Evolutionary conservation across 2,888 invertebrate genomes (phyloP).

Genomic region (Polydrusus cervinus): DNA sequence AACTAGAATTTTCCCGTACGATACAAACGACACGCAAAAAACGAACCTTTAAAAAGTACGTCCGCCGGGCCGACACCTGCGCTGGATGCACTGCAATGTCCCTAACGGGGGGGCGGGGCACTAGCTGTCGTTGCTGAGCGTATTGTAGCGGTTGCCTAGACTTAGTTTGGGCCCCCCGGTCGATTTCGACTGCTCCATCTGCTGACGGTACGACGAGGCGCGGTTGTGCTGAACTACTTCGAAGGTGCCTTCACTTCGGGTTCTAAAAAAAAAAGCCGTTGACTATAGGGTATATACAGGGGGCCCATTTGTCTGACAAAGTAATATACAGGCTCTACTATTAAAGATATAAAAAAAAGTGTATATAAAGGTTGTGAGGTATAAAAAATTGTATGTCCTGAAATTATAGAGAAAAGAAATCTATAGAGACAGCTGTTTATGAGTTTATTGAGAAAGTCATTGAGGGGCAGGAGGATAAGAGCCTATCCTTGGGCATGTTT

Average conservation of each 20-base stretch:
- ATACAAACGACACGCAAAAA: background rate
- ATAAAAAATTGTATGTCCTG: too few species aligned
- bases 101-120: slow-evolving; percentile 61
- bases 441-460: too few species aligned
- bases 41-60: slow-evolving; percentile 22
- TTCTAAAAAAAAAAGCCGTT: slow-evolving; percentile 60
- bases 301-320: too few species aligned
- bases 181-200: slow-evolving; percentile 71
- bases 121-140: slow-evolving; percentile 76
- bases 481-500: too few species aligned
- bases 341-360: too few species aligned
- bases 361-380: too few species aligned
- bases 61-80: slow-evolving; percentile 6
- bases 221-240: slow-evolving; percentile 76
- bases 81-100: slow-evolving; percentile 34
- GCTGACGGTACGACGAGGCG: slow-evolving; percentile 71
- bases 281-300: too few species aligned
- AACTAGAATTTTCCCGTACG: background rate
- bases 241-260: slow-evolving; percentile 75
- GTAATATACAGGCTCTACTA: too few species aligned
- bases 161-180: slow-evolving; percentile 74
- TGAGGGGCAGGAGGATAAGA: too few species aligned
- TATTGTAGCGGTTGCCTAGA: slow-evolving; percentile 79
- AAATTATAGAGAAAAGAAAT: too few species aligned
- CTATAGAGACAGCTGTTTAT: too few species aligned